Percentiles rank a stretch among this genome's conserved stretches.
Evolutionary conservation across 1,140 invertebrate species (phyloP).

Genomic region (Drosophila yakuba): DNA sequence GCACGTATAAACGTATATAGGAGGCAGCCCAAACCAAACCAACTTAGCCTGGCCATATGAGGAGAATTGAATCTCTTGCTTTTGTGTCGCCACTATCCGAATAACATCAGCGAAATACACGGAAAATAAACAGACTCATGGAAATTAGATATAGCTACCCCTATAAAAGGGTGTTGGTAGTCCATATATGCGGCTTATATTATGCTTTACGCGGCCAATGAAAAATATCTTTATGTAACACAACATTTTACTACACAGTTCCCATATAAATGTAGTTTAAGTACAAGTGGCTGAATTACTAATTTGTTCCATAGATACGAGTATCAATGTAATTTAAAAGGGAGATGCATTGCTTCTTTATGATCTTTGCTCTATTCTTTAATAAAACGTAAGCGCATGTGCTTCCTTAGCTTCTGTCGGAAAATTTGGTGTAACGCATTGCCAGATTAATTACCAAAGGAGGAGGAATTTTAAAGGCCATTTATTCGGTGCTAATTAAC

Average conservation of each 20-base stretch:
- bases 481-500: slow-evolving; percentile 48
- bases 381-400: slow-evolving; percentile 1
- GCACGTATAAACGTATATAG: slow-evolving; percentile 16
- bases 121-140: slow-evolving; percentile 14
- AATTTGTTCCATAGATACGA: no score
- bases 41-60: slow-evolving; percentile 58
- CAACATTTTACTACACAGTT: no score
- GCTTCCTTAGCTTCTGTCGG: slow-evolving; percentile 13
- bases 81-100: slow-evolving; percentile 48
- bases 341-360: neutral
- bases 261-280: no score
- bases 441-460: neutral
- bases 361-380: neutral
- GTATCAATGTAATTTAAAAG: no score
- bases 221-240: neutral
- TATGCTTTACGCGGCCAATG: neutral
- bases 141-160: neutral
- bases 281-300: no score
- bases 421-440: slow-evolving; percentile 8
- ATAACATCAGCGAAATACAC: slow-evolving; percentile 38
- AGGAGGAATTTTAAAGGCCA: slow-evolving; percentile 34
- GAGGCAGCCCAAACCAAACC: slow-evolving; percentile 37
- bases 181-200: neutral
- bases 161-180: no score
- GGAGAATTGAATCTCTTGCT: slow-evolving; percentile 47